These are phyloP conservation scores for Seira musarum DNA, from an alignment of 2,888 invertebrate genomes.

Conservation along the genomic window DNA sequence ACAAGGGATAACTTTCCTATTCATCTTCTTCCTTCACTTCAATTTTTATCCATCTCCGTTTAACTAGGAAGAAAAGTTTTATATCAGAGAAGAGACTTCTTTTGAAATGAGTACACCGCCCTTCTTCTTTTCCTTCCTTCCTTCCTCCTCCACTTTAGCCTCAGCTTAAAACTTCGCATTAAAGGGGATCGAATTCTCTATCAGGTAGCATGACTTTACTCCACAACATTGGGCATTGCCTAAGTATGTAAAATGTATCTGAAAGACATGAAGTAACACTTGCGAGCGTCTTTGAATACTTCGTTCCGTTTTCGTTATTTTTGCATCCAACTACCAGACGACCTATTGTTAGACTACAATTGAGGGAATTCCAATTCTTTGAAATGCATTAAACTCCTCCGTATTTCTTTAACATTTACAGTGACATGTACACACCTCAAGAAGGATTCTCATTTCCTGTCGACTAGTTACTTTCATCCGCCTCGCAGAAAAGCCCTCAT, in stretches of 20 bases:
- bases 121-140: conserved; percentile 24
- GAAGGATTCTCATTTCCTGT: conserved; percentile 29
- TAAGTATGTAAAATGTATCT: too few relatives aligned
- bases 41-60: conserved; percentile 15
- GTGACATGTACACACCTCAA: background rate
- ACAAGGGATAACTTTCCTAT: conserved; percentile 42
- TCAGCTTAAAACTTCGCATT: background rate
- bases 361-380: too few relatives aligned
- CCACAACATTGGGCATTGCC: too few relatives aligned
- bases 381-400: too few relatives aligned
- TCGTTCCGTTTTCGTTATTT: too few relatives aligned
- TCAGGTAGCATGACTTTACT: too few relatives aligned
- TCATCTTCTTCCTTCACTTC: conserved; percentile 29
- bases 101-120: background rate
- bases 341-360: too few relatives aligned
- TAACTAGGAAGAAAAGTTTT: conserved; percentile 4
- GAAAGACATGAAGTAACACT: too few relatives aligned
- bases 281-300: too few relatives aligned
- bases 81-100: background rate
- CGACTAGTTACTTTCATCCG: conserved; percentile 15
- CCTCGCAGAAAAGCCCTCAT: background rate
- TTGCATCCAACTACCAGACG: too few relatives aligned
- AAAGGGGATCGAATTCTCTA: too few relatives aligned
- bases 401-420: too few relatives aligned
- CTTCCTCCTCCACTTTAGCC: conserved; percentile 21